Evolutionary conservation across 30 jellyfish, hydroid and myxozoan genomes (phyloP).

Genomic region (Aurelia aurita complex sp. Pacific): DNA sequence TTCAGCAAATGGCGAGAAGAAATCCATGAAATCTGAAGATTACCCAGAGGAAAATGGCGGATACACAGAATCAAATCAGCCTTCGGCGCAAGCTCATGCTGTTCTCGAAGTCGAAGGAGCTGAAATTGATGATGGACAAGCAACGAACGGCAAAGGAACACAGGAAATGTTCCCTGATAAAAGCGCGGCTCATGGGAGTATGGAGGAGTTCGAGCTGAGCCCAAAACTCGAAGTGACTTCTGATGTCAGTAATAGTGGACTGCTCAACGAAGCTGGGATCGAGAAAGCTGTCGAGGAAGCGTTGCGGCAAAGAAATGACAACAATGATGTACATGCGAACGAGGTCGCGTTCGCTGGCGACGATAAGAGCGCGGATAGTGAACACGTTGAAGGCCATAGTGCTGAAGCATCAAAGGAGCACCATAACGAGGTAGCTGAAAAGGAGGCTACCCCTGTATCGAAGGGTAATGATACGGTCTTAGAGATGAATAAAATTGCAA

Average conservation of each 20-base stretch:
- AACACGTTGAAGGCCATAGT: conserved; percentile 33
- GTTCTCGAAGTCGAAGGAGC: conserved; percentile 66
- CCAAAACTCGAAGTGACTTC: conserved; percentile 58
- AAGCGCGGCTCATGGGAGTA: not conserved
- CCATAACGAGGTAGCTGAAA: conserved; percentile 3
- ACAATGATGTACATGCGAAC: conserved; percentile 23
- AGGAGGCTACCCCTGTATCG: conserved; percentile 7
- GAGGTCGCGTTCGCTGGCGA: conserved; percentile 52
- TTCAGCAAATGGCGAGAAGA: conserved; percentile 51
- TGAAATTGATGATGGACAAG: conserved; percentile 21
- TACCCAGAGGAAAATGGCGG: conserved; percentile 29
- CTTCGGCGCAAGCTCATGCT: conserved; percentile 32
- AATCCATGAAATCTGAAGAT: conserved; percentile 41
- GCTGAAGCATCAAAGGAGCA: conserved; percentile 18
- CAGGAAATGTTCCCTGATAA: conserved; percentile 52
- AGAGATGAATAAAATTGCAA: conserved; percentile 71
- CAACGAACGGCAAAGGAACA: not conserved
- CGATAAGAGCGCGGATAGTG: conserved; percentile 17
- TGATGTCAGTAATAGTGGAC: conserved; percentile 35
- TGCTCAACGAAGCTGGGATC: conserved; percentile 67
- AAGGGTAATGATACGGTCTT: conserved; percentile 68
- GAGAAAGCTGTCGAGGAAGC: conserved; percentile 74
- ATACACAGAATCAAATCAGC: not conserved
- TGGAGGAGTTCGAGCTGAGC: conserved; percentile 52
- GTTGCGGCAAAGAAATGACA: conserved; percentile 36